A percentile compares a stretch with the other conserved stretches of the same genome.
These are phyloP conservation scores for Psylliodes chrysocephalus DNA, from an alignment of 2,888 invertebrate genomes.

Conservation along the genomic window DNA sequence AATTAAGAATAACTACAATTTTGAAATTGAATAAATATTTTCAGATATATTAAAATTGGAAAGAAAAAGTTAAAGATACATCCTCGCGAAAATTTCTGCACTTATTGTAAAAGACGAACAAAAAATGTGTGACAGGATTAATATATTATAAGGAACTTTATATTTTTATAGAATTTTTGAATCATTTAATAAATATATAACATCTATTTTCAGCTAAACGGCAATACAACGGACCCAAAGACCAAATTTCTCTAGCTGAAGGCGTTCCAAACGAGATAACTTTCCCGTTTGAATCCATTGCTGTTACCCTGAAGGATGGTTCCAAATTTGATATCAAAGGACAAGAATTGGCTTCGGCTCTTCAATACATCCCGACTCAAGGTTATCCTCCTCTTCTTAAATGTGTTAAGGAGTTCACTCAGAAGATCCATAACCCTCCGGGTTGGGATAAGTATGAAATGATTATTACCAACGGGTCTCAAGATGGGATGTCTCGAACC, in stretches of 20 bases:
- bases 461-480: slow-evolving; percentile 78
- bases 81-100: no score
- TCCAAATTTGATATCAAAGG: slow-evolving; percentile 68
- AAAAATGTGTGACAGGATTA: no score
- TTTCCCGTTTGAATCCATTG: slow-evolving; percentile 75
- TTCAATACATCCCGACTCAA: slow-evolving; percentile 81
- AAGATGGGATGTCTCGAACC: slow-evolving; percentile 80
- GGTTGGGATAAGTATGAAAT: slow-evolving; percentile 71
- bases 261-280: slow-evolving; percentile 80
- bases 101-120: no score
- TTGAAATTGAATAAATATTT: no score
- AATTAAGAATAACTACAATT: no score
- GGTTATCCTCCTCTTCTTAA: slow-evolving; percentile 72
- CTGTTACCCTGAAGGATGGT: slow-evolving; percentile 69
- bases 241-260: slow-evolving; percentile 73
- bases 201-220: slow-evolving; percentile 64
- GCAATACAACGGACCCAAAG: slow-evolving; percentile 65
- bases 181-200: neutral
- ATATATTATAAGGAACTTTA: no score
- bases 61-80: no score
- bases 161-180: neutral
- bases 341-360: slow-evolving; percentile 70
- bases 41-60: no score
- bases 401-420: slow-evolving; percentile 72
- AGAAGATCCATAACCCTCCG: slow-evolving; percentile 74